Percentiles rank a stretch among this genome's conserved stretches.
Evolutionary conservation across 2,797 vertebrate genomes (phyloP).

Genomic region (Coregonus sp.): DNA sequence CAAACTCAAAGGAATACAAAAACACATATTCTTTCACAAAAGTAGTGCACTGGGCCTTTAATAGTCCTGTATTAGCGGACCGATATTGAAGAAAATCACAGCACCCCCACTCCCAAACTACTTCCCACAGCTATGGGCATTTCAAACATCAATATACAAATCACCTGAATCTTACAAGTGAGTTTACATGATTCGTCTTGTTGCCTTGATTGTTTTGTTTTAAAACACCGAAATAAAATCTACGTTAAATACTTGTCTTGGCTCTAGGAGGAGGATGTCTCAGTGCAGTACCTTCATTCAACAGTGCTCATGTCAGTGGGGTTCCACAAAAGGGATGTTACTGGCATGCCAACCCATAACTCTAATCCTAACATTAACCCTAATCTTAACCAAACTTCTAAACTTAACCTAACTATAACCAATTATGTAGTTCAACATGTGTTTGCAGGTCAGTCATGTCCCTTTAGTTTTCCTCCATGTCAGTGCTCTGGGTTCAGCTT

Average conservation of each 20-base stretch:
- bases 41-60: too few relatives aligned
- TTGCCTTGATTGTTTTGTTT: conserved; percentile 61
- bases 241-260: conserved; percentile 55
- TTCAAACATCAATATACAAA: conserved; percentile 81
- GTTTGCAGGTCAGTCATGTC: not conserved
- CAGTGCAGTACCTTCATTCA: conserved; percentile 74
- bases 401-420: too few relatives aligned
- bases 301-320: conserved; percentile 67
- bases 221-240: conserved; percentile 49
- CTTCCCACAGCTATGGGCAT: too few relatives aligned
- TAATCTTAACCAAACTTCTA: too few relatives aligned
- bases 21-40: too few relatives aligned
- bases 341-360: not conserved
- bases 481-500: conserved; percentile 62
- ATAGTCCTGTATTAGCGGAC: too few relatives aligned
- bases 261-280: conserved; percentile 61
- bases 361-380: not conserved
- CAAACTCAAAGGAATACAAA: conserved; percentile 57
- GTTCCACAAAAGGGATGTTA: not conserved
- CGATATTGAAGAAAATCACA: too few relatives aligned
- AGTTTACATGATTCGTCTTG: conserved; percentile 45
- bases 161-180: conserved; percentile 67
- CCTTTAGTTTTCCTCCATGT: conserved; percentile 27
- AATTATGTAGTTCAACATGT: not conserved
- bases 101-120: too few relatives aligned